Conservation (phyloP, 2,797 vertebrate genomes). For the Pipistrellus nathusii region DNA sequence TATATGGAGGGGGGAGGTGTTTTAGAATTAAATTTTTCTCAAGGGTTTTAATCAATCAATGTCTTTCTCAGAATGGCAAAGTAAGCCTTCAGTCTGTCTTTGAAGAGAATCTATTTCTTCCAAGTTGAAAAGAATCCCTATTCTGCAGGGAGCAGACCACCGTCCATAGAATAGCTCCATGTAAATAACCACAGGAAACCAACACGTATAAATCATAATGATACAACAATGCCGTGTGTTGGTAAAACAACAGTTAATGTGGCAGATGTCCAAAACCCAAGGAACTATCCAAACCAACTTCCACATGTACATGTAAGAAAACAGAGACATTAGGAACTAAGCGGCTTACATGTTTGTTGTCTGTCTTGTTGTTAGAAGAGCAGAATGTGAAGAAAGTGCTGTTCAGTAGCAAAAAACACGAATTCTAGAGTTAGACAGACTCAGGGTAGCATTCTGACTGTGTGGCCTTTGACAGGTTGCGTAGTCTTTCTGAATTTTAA, state of each 20-base stretch:
- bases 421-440: background rate
- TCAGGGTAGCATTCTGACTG: background rate
- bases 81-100: background rate
- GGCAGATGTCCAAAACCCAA: background rate
- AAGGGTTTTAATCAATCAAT: background rate
- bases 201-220: background rate
- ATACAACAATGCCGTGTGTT: background rate
- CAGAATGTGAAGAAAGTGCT: background rate
- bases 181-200: background rate
- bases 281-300: background rate
- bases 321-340: background rate
- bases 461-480: background rate
- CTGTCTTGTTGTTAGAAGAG: background rate
- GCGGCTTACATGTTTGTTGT: background rate
- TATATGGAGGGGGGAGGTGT: background rate
- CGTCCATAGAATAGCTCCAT: background rate
- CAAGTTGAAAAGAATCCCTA: slow-evolving; percentile 14
- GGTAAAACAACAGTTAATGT: slow-evolving; percentile 25
- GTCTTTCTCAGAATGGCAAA: background rate
- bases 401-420: background rate
- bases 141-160: background rate
- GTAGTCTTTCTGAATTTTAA: background rate
- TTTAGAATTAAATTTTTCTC: slow-evolving; percentile 6
- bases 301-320: background rate
- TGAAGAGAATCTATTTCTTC: background rate